These are phyloP conservation scores for Gerris lacustris DNA, from an alignment of 2,888 invertebrate species.

Conservation along the genomic window DNA sequence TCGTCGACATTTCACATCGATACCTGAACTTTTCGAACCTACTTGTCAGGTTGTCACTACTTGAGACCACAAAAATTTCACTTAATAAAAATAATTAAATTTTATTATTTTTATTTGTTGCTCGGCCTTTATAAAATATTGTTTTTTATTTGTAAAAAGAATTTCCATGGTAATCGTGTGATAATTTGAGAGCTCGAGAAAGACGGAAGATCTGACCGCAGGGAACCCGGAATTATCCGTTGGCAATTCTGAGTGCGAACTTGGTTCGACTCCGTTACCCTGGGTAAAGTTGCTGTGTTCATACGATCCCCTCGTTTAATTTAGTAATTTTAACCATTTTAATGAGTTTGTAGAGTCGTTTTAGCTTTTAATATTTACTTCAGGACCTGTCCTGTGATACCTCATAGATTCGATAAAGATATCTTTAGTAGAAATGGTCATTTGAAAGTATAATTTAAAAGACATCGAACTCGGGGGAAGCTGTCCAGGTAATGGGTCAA, in stretches of 20 bases:
- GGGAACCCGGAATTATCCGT: neutral
- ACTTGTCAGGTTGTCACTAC: neutral
- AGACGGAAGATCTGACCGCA: neutral
- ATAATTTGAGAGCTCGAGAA: no score
- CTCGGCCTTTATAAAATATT: no score
- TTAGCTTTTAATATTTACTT: neutral
- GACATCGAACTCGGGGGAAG: neutral
- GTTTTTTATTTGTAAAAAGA: no score
- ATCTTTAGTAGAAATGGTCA: neutral
- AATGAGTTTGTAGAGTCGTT: neutral
- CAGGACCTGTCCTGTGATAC: neutral
- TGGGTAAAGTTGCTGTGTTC: neutral
- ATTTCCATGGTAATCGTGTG: no score
- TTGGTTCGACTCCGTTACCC: neutral
- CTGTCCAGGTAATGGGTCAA: slow-evolving; percentile 4
- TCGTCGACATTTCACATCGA: neutral
- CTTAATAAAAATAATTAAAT: no score
- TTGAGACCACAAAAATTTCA: neutral
- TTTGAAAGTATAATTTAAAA: neutral
- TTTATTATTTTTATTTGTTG: no score
- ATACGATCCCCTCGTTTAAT: neutral
- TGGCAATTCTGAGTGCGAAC: slow-evolving; percentile 3
- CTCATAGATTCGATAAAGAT: neutral
- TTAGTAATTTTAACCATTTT: neutral
- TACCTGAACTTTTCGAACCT: slow-evolving; percentile 1